Evolutionary conservation across 37 sponge, comb jelly and placozoan species (phyloP).

Genomic region (Chondrosia reniformis): DNA sequence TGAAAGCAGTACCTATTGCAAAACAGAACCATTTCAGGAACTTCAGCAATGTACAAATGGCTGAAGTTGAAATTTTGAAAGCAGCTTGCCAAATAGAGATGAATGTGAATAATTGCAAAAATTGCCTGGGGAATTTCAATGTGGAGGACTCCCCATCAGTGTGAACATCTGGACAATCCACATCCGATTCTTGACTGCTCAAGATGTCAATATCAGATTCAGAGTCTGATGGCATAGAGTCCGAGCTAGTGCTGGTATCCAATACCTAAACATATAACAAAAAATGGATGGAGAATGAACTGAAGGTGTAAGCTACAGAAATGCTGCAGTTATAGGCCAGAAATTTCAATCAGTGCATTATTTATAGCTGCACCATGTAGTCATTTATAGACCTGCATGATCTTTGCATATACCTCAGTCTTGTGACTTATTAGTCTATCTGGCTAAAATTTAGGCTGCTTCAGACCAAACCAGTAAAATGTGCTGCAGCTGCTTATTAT

Average conservation of each 20-base stretch:
- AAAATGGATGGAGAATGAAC: conserved; percentile 2
- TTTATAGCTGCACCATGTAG: conserved; percentile 2
- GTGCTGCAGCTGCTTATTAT: conserved; percentile 3
- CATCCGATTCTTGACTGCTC: conserved; percentile 3
- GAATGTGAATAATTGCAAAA: conserved; percentile 36
- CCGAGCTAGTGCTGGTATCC: conserved; percentile 4
- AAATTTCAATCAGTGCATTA: not conserved
- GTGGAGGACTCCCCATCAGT: conserved; percentile 6
- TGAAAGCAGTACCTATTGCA: conserved; percentile 23
- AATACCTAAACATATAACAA: conserved; percentile 1
- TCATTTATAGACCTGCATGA: conserved; percentile 2
- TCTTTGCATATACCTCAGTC: not conserved
- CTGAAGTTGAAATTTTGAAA: conserved; percentile 38
- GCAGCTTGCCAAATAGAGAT: conserved; percentile 42
- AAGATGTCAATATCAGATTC: conserved; percentile 2
- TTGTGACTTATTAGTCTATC: conserved; percentile 2
- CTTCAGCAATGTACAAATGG: conserved; percentile 6
- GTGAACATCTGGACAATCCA: conserved; percentile 3
- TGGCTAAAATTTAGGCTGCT: conserved; percentile 2
- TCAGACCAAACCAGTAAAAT: not conserved
- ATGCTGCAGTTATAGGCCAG: conserved; percentile 3
- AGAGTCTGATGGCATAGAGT: conserved; percentile 3
- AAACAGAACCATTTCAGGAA: conserved; percentile 35
- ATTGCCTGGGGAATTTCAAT: conserved; percentile 11
- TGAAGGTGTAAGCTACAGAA: conserved; percentile 2